Evolutionary conservation across 2,113 vertebrate genomes (phyloP), one percentile per base, ranked within the genome.

Genomic region (Melozone crissalis): DNA sequence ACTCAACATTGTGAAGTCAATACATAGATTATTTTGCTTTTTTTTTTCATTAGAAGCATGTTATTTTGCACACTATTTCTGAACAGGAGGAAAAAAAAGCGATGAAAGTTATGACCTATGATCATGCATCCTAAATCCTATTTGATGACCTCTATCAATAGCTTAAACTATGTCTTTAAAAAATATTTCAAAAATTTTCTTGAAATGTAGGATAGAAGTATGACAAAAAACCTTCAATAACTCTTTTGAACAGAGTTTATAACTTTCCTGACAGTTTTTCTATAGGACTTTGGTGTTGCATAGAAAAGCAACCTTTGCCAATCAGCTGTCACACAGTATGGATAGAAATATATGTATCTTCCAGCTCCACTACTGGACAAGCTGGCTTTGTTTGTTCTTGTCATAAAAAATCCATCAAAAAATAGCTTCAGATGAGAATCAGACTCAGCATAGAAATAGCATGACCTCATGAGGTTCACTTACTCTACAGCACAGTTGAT

Each of bases 371-470:
- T 61, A 33, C 44, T 66, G 55, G 46, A 52, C 15, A 69, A 52
- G 15, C 18, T 77, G 81, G 3, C 11, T 89, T 49, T 44, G 11
- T 87, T 79, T 63, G 47, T n/a, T 81, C 33, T 59, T 73, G 30
- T 57, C 41, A 65, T 59, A 55, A 93, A 85, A 94, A 68, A 51
- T 58, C 58, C 28, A 73, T 52, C 22, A 91, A 87, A 90, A 89
- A 76, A 65, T 51, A 76, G 15, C 73, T 68, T 81, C 23, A 63
- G n/a, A 84, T 87, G 44, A 69, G 65, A 84, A 59, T 43, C 69
- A 77, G 33, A 54, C 23, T 89, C 41, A 44, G 46, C 21, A 44
- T 3, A 73, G 59, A 54, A 77, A 51, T 2, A 61, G 4, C 46
- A 84, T 7, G 16, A 76, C 68, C 63, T 93, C 72, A 39, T 72